A percentile compares a stretch with the other conserved stretches of the same genome.
These are phyloP conservation scores for Oriolus oriolus DNA, from an alignment of 2,113 vertebrate genomes.

Conservation along the genomic window DNA sequence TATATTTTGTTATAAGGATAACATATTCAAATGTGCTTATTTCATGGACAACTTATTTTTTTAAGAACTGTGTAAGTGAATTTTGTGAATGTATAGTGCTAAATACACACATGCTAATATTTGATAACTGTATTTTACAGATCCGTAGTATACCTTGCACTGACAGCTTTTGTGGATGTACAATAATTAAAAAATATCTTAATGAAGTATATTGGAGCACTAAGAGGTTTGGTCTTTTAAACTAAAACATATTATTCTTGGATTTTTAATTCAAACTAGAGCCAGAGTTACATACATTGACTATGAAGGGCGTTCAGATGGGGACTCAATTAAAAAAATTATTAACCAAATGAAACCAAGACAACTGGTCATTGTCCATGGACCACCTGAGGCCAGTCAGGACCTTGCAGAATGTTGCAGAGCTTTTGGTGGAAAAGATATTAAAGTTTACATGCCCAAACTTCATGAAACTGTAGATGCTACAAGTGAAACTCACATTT, in stretches of 20 bases:
- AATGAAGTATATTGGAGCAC: not conserved
- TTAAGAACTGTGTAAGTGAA: not conserved
- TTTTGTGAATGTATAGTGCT: not conserved
- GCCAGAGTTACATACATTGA: conserved; percentile 94
- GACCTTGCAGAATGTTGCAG: conserved; percentile 95
- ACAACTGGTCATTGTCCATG: conserved; percentile 91
- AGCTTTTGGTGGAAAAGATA: conserved; percentile 94
- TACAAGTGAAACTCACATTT: conserved; percentile 98
- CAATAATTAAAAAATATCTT: not conserved
- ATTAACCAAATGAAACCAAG: conserved; percentile 99
- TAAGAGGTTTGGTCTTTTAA: not conserved
- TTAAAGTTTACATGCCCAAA: conserved; percentile 96
- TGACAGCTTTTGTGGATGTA: not conserved
- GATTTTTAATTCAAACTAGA: conserved; percentile 65
- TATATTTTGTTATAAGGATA: not conserved
- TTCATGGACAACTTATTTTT: not conserved
- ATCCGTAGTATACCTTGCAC: not conserved
- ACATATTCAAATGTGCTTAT: not conserved
- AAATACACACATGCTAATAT: not conserved
- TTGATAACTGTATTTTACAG: not conserved
- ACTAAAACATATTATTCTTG: not conserved
- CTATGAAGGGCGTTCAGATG: conserved; percentile 97
- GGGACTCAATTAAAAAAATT: conserved; percentile 98
- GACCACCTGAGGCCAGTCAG: conserved; percentile 91
- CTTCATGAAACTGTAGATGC: conserved; percentile 95